Evolutionary conservation across 2,797 vertebrate genomes (phyloP).

Genomic region (Clarias pachynema): DNA sequence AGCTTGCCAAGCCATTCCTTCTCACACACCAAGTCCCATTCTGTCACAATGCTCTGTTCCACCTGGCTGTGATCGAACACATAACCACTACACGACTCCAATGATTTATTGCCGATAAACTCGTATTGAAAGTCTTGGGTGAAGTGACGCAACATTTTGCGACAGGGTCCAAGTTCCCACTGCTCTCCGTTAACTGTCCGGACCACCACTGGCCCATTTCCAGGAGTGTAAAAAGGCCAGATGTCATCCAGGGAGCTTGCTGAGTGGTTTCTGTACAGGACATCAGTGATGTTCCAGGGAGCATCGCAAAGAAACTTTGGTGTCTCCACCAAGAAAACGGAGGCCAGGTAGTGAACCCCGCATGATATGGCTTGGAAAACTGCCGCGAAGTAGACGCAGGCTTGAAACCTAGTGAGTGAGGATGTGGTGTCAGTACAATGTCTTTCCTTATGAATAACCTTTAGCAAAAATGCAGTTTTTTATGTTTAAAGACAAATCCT

Average conservation of each 20-base stretch:
- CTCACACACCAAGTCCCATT: slow-evolving; percentile 92
- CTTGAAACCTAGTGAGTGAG: slow-evolving; percentile 82
- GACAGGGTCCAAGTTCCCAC: slow-evolving; percentile 89
- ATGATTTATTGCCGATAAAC: slow-evolving; percentile 78
- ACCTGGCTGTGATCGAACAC: slow-evolving; percentile 83
- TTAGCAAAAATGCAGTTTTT: background rate
- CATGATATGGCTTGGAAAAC: slow-evolving; percentile 89
- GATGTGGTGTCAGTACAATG: background rate
- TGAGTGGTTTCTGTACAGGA: slow-evolving; percentile 80
- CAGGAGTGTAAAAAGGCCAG: slow-evolving; percentile 71
- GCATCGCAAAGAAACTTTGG: slow-evolving; percentile 82
- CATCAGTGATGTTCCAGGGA: slow-evolving; percentile 79
- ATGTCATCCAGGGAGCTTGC: slow-evolving; percentile 73
- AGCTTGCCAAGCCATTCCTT: slow-evolving; percentile 87
- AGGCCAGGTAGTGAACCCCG: slow-evolving; percentile 91
- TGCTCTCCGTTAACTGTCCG: slow-evolving; percentile 78
- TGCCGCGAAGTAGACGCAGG: slow-evolving; percentile 86
- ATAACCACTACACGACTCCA: slow-evolving; percentile 77
- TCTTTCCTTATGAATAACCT: background rate
- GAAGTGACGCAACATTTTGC: slow-evolving; percentile 70
- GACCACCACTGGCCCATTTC: slow-evolving; percentile 74
- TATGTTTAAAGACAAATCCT: background rate
- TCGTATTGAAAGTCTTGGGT: slow-evolving; percentile 67
- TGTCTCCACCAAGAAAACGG: slow-evolving; percentile 87
- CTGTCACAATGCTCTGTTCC: slow-evolving; percentile 83